These are phyloP conservation scores for Thecophora atra DNA, from an alignment of 2,888 invertebrate genomes.

Conservation along the genomic window DNA sequence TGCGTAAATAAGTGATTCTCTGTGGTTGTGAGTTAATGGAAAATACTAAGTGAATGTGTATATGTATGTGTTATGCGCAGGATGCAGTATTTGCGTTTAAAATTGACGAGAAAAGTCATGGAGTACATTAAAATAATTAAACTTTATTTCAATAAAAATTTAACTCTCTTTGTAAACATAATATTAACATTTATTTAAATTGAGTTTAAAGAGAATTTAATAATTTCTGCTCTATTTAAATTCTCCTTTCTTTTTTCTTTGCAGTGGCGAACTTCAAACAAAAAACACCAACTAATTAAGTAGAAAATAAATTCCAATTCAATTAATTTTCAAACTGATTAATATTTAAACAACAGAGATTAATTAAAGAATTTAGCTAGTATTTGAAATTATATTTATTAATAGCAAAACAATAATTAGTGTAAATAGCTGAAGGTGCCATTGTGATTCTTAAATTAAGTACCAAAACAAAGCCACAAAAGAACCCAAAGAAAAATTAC, in stretches of 20 bases:
- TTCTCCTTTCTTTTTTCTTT: constrained; percentile 38
- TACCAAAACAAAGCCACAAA: constrained; percentile 44
- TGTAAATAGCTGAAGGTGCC: constrained; percentile 48
- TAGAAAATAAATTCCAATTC: constrained; percentile 31
- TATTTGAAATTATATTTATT: constrained; percentile 44
- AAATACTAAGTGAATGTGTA: background rate
- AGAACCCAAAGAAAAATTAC: constrained; percentile 33
- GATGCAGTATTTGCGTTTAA: background rate
- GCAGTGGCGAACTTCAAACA: constrained; percentile 49
- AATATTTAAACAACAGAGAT: constrained; percentile 19
- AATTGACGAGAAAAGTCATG: background rate
- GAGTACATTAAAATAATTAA: too few relatives aligned
- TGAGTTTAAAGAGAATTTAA: too few relatives aligned
- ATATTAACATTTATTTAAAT: too few relatives aligned
- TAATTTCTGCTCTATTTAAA: background rate
- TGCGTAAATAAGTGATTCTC: too few relatives aligned
- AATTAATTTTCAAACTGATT: constrained; percentile 30
- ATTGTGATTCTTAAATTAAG: constrained; percentile 66
- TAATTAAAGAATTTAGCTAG: constrained; percentile 45
- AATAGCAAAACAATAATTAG: constrained; percentile 50
- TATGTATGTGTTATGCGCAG: constrained; percentile 4
- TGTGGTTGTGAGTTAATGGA: background rate
- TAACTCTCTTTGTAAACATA: too few relatives aligned
- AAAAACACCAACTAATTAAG: constrained; percentile 47
- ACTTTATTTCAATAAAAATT: too few relatives aligned